Evolutionary conservation across 2,888 invertebrate genomes (phyloP), one percentile per base, ranked within the genome.

Genomic region (Timandra comae): DNA sequence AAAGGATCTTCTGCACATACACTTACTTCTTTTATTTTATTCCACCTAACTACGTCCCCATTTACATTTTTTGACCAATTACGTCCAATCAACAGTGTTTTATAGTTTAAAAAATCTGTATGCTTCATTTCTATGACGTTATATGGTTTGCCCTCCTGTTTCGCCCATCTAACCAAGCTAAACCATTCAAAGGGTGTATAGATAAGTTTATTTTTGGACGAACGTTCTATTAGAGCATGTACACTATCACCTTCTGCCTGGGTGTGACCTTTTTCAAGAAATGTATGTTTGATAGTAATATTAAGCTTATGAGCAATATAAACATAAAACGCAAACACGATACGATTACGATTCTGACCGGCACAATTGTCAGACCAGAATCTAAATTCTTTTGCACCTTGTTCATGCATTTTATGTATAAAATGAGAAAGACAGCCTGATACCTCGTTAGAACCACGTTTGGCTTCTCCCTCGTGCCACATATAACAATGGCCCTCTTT

Each of bases 271-370:
- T 23, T 27, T 11, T 37, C 35, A 4, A 43, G 13, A 31, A 31
- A 40, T 11, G 32, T 11, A 13, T 32, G 32, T 5, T 8, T 32
- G 6, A 27, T 19, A 21, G 26, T 27, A 7, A 32, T 12, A 7
- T 10, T 7, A 20, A 27, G 7, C 7, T 27, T 27, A 8, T 32
- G 7, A 7, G 32, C 27, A 2, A 12, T 13, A 12, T 8, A 5
- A 8, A 32, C 9, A 16, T 43, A 43, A 5, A 42, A 7, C 1
- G 29, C 20, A 22, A 35, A 47, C 5, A 43, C 34, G 7, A 43
- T 30, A n/a, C 44, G 24, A 13, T 48, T 45, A 5, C 39, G 20
- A 22, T 48, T 43, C 32, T 48, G 48, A 1, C 45, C 43, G 7
- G 21, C 8, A 26, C 43, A 43, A 19, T 36, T 37, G 11, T 43